A percentile compares a stretch with the other conserved stretches of the same genome.
Conservation (phyloP, 2,797 vertebrate genomes). For the Moxostoma hubbsi region DNA sequence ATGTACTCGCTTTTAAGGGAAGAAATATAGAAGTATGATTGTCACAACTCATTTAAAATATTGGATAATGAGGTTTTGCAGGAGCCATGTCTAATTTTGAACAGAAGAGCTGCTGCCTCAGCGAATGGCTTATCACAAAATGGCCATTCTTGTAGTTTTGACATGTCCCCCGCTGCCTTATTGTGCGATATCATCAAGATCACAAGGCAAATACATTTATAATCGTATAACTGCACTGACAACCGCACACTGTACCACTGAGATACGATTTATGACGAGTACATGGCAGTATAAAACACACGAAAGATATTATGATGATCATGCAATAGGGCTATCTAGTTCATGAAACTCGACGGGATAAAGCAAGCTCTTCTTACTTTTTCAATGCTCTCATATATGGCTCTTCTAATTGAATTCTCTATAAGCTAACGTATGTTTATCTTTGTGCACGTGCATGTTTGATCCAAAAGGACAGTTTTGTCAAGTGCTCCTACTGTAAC, state of each 20-base stretch:
- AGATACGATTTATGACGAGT: not conserved
- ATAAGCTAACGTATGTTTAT: not conserved
- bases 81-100: conserved; percentile 12
- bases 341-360: not conserved
- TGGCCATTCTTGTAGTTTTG: conserved; percentile 43
- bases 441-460: not conserved
- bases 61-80: not conserved
- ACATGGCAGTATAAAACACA: conserved; percentile 10
- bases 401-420: not conserved
- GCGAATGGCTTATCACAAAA: conserved; percentile 42
- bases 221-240: not conserved
- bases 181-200: conserved; percentile 9
- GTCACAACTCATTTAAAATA: conserved; percentile 27
- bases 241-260: not conserved
- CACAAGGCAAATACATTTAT: conserved; percentile 21
- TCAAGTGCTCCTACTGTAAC: conserved; percentile 20
- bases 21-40: conserved; percentile 23
- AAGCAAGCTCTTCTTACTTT: not conserved
- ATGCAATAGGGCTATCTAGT: not conserved
- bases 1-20: conserved; percentile 6
- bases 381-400: conserved; percentile 6
- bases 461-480: not conserved
- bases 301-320: conserved; percentile 1
- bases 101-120: conserved; percentile 21
- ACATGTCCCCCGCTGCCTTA: conserved; percentile 22